A percentile compares a stretch with the other conserved stretches of the same genome.
These are phyloP conservation scores for Drosophila sp. DNA, from an alignment of 1,140 invertebrate species.

Conservation along the genomic window DNA sequence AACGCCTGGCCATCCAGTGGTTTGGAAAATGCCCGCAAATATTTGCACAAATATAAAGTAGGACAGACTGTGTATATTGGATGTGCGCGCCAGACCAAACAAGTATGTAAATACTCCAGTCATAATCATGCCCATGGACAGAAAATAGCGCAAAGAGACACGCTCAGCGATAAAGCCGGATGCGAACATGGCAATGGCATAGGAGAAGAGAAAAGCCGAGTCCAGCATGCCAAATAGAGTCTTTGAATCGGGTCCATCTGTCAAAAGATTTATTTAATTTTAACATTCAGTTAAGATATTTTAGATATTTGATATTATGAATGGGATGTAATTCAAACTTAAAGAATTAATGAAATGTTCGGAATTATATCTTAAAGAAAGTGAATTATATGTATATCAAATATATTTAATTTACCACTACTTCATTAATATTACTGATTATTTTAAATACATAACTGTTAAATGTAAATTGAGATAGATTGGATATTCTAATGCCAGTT, in stretches of 20 bases:
- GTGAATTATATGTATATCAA: too few relatives aligned
- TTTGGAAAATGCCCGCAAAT: slow-evolving; percentile 93
- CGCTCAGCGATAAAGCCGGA: slow-evolving; percentile 96
- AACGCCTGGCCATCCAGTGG: slow-evolving; percentile 94
- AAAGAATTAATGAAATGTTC: too few relatives aligned
- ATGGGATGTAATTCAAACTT: too few relatives aligned
- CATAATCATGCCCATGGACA: slow-evolving; percentile 94
- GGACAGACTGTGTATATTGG: slow-evolving; percentile 92
- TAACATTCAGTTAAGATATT: too few relatives aligned
- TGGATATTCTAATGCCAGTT: too few relatives aligned
- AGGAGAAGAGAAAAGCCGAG: slow-evolving; percentile 96
- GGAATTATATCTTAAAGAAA: too few relatives aligned
- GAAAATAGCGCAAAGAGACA: slow-evolving; percentile 95
- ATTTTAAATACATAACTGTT: too few relatives aligned
- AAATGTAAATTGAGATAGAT: too few relatives aligned
- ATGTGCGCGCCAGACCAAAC: slow-evolving; percentile 94
- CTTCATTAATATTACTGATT: too few relatives aligned
- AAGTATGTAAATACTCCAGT: slow-evolving; percentile 95
- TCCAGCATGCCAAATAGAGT: slow-evolving; percentile 95
- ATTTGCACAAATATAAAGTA: slow-evolving; percentile 95
- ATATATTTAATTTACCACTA: too few relatives aligned
- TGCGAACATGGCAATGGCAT: slow-evolving; percentile 96
- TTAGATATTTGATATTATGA: too few relatives aligned
- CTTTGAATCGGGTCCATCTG: slow-evolving; percentile 91
- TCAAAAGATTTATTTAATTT: slow-evolving; percentile 40